Evolutionary conservation across 2,113 vertebrate species (phyloP), one percentile per base, ranked within the genome.

Genomic region (Anguilla rostrata): DNA sequence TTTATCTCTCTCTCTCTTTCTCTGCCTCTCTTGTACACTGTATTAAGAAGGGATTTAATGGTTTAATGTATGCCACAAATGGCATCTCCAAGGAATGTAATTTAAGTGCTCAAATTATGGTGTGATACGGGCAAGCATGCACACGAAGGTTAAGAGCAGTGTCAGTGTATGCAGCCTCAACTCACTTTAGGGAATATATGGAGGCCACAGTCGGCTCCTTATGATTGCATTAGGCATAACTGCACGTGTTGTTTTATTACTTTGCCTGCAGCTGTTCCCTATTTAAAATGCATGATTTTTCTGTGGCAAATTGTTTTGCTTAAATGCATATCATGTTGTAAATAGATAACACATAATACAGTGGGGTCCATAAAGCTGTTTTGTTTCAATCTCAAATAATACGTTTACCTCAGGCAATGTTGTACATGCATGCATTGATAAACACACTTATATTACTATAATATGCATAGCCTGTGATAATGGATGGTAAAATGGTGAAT

Each of bases 251-350:
- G 71, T 75, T 34, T 75, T 75, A 75, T 75, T 75, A 34, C 71
- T 29, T 34, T 29, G 71, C 71, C 71, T 75, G 71, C 71, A 75
- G 71, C 71, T 75, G 71, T 75, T 75, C 29, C 71, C 71, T 75
- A 12, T 75, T 75, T 75, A 66, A 66, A 66, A 66, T 66, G 18
- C 18, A 34, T 75, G 5, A 12, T 34, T 75, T 75, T 7, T 75
- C n/a, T 34, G 26, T 75, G 71, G 71, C 71, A 75, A 75, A 29
- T 3, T 9, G 11, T 3, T 34, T 75, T 75, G 71, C 9, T 75
- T 7, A 75, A 75, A 34, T 2, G 12, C 9, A 66, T 66, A 75
- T 75, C n/a, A 34, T 29, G 26, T 75, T 34, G n/a, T 75, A n/a
- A 34, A 75, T 75, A 20, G 18, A 66, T 66, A 26, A 66, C 2